These are phyloP conservation scores for Agelaius tricolor DNA, from an alignment of 2,113 vertebrate genomes.

Conservation along the genomic window DNA sequence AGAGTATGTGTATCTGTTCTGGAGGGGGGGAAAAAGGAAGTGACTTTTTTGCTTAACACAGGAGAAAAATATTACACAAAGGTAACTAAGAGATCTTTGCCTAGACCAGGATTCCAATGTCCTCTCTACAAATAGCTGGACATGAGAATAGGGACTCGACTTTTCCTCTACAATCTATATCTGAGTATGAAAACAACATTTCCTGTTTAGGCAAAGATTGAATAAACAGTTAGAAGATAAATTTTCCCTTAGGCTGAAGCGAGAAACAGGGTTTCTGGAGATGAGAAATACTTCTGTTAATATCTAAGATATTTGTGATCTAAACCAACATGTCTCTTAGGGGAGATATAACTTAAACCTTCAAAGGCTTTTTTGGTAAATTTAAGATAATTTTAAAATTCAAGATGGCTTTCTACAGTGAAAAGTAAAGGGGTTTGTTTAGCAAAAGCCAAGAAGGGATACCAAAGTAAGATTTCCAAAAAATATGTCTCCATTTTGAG, in stretches of 20 bases:
- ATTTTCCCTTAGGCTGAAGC: neutral
- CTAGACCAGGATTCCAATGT: neutral
- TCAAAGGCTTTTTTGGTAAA: neutral
- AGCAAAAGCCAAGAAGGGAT: neutral
- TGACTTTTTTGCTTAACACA: neutral
- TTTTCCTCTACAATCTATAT: neutral
- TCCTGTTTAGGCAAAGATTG: neutral
- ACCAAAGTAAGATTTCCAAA: neutral
- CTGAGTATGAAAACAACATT: neutral
- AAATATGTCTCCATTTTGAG: neutral
- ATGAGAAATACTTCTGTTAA: neutral
- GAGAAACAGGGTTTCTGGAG: neutral
- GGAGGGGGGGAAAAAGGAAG: accelerated
- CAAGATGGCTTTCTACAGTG: neutral
- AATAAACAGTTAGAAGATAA: neutral
- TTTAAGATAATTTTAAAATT: neutral
- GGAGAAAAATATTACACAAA: neutral
- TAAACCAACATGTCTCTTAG: neutral
- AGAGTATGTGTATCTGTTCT: neutral
- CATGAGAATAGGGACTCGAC: neutral
- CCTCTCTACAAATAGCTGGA: neutral
- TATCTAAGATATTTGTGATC: neutral
- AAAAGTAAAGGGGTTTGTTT: neutral
- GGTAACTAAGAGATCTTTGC: neutral
- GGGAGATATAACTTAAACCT: neutral